Evolutionary conservation across 2,888 invertebrate genomes (phyloP).

Genomic region (Orchesella flavescens): DNA sequence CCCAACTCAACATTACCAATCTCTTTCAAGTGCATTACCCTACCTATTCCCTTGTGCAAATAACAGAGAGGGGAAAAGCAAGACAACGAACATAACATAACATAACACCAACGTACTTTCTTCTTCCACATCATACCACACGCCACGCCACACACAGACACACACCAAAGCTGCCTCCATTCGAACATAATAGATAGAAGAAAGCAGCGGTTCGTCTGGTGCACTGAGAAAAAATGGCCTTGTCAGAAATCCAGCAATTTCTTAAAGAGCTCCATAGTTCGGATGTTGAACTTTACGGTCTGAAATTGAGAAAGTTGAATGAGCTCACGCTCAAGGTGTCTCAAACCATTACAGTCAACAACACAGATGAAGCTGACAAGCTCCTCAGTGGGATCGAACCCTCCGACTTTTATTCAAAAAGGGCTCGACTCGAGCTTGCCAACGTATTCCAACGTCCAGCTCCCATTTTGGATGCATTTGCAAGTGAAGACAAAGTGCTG

Average conservation of each 20-base stretch:
- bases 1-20: not conserved
- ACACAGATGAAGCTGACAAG: slow-evolving; percentile 46
- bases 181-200: not conserved
- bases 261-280: slow-evolving; percentile 50
- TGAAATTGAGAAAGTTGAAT: slow-evolving; percentile 59
- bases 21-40: not conserved
- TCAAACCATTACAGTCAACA: slow-evolving; percentile 13
- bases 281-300: slow-evolving; percentile 58
- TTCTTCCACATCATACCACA: too few species aligned
- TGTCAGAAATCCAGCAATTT: slow-evolving; percentile 54
- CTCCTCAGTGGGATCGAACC: slow-evolving; percentile 46
- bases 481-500: slow-evolving; percentile 56
- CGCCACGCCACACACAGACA: not conserved
- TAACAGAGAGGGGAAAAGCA: not conserved
- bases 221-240: slow-evolving; percentile 50
- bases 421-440: slow-evolving; percentile 59
- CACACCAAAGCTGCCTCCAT: not conserved
- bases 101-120: too few species aligned
- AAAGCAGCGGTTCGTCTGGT: not conserved
- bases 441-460: slow-evolving; percentile 54
- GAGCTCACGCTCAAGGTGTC: slow-evolving; percentile 55
- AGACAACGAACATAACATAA: not conserved
- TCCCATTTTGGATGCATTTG: slow-evolving; percentile 58
- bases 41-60: slow-evolving; percentile 6
- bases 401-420: slow-evolving; percentile 51